phyloP scores from a whole-genome alignment of 2,888 invertebrate species.

The Stenodema calcarata region DNA sequence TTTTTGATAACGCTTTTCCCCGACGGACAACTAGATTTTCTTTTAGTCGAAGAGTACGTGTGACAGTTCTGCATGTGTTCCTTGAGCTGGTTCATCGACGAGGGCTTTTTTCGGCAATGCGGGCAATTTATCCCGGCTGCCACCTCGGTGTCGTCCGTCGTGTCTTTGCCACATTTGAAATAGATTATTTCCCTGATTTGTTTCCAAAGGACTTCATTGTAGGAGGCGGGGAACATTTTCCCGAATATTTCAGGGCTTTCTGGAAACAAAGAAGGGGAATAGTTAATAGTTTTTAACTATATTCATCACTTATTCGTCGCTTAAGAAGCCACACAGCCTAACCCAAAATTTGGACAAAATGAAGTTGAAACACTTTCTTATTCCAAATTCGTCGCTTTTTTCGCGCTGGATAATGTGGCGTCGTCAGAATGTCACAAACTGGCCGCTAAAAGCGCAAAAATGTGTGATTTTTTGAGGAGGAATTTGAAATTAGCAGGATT shows the following conservation, averaged over 20 bases:
- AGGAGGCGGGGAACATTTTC: slow-evolving; percentile 28
- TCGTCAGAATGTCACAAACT: too few species aligned
- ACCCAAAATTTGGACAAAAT: too few species aligned
- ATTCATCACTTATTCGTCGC: too few species aligned
- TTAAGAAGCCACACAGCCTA: too few species aligned
- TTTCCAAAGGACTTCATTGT: slow-evolving; percentile 21
- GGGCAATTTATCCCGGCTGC: neutral
- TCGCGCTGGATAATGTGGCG: too few species aligned
- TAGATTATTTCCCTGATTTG: slow-evolving; percentile 16
- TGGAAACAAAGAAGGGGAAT: too few species aligned
- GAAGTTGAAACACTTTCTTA: too few species aligned
- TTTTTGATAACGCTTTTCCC: neutral
- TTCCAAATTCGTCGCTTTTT: too few species aligned
- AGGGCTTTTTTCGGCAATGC: neutral
- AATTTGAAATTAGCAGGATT: too few species aligned
- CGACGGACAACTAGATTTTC: neutral
- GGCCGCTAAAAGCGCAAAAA: too few species aligned
- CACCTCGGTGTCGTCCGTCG: slow-evolving; percentile 14
- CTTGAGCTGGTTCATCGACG: neutral
- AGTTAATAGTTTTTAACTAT: too few species aligned
- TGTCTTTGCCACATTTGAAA: neutral
- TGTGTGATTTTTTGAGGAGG: too few species aligned
- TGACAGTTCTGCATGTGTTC: slow-evolving; percentile 13
- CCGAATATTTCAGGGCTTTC: slow-evolving; percentile 30
- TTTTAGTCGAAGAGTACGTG: neutral